These are phyloP conservation scores for Hirundichthys speculiger DNA, from an alignment of 2,113 vertebrate genomes.

Conservation along the genomic window DNA sequence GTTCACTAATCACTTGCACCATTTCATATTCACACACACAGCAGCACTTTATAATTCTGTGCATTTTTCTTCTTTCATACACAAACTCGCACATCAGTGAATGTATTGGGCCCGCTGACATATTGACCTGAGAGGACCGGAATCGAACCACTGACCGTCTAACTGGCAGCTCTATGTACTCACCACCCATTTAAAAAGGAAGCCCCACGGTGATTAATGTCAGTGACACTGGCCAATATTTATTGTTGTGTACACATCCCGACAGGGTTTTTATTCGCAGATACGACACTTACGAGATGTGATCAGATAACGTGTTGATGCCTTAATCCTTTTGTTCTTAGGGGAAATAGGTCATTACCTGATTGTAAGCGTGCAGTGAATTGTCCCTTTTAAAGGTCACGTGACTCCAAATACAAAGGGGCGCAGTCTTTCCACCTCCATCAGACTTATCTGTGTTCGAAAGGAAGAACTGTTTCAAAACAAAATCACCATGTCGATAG, in stretches of 20 bases:
- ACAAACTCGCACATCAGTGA: too few relatives aligned
- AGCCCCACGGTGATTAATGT: too few relatives aligned
- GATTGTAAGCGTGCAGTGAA: slow-evolving; percentile 57
- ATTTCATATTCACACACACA: too few relatives aligned
- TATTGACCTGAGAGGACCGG: too few relatives aligned
- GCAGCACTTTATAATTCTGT: too few relatives aligned
- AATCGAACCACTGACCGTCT: too few relatives aligned
- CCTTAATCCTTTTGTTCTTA: slow-evolving; percentile 73
- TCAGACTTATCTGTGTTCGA: slow-evolving; percentile 70
- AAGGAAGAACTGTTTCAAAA: slow-evolving; percentile 66
- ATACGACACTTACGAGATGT: slow-evolving; percentile 39
- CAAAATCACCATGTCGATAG: slow-evolving; percentile 68
- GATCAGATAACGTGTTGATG: slow-evolving; percentile 67
- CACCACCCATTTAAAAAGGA: too few relatives aligned
- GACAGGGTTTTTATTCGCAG: slow-evolving; percentile 56
- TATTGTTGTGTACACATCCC: slow-evolving; percentile 22
- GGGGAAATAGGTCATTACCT: slow-evolving; percentile 70
- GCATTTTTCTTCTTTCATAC: too few relatives aligned
- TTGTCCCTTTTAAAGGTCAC: slow-evolving; percentile 64
- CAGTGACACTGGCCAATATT: slow-evolving; percentile 1
- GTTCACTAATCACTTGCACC: too few relatives aligned
- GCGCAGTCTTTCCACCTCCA: slow-evolving; percentile 58
- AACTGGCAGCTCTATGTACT: too few relatives aligned
- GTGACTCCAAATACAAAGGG: slow-evolving; percentile 74
- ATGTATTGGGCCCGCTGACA: too few relatives aligned